Conservation (phyloP, 1,140 invertebrate species). For the Doryteuthis pealeii region DNA sequence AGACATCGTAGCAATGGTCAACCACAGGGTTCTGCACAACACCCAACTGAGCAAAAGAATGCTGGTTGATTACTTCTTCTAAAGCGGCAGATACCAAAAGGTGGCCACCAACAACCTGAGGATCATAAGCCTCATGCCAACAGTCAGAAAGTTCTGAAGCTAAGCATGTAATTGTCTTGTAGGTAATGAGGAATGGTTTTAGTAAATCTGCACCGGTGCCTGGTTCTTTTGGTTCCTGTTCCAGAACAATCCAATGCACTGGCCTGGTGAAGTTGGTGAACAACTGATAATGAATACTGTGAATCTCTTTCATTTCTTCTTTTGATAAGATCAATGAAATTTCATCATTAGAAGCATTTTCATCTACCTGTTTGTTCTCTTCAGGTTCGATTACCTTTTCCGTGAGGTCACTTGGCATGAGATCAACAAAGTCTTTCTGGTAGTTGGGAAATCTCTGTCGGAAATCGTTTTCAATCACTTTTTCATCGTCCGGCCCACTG, state of each 20-base stretch:
- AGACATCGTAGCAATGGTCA: constrained; percentile 71
- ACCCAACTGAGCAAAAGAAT: not conserved
- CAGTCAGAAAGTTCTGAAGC: not conserved
- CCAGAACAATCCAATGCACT: not conserved
- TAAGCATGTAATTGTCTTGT: constrained; percentile 14
- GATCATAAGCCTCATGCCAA: constrained; percentile 25
- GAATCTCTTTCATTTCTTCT: constrained; percentile 51
- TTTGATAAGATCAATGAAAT: constrained; percentile 37
- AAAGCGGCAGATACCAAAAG: constrained; percentile 33
- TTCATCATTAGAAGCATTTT: constrained; percentile 19
- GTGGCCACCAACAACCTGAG: constrained; percentile 44
- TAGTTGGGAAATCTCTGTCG: constrained; percentile 76
- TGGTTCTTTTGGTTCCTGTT: constrained; percentile 36
- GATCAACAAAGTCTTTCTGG: constrained; percentile 39
- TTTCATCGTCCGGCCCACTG: constrained; percentile 70
- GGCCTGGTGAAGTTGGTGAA: constrained; percentile 39
- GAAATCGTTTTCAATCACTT: constrained; percentile 72
- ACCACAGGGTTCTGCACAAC: constrained; percentile 5
- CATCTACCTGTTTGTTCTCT: not conserved
- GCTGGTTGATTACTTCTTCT: not conserved
- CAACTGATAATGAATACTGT: constrained; percentile 40
- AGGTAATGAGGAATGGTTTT: not conserved
- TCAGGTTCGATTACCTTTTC: not conserved
- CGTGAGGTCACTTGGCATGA: not conserved
- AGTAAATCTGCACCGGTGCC: not conserved